Percentiles rank a stretch among this genome's conserved stretches.
Evolutionary conservation across 2,888 invertebrate species (phyloP).

Genomic region (Papilio gigon): DNA sequence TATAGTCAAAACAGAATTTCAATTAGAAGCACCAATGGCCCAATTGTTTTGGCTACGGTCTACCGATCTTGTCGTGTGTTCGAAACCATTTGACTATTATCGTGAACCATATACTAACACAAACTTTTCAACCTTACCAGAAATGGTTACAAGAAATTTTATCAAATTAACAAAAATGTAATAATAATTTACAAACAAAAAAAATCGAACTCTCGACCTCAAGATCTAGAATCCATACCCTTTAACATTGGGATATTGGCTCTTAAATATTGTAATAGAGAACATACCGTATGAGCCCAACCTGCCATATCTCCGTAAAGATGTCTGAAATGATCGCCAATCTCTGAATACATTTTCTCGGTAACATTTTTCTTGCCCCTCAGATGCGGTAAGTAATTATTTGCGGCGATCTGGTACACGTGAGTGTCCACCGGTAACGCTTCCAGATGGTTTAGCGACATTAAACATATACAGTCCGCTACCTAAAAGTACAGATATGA

Average conservation of each 20-base stretch:
- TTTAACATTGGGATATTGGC: not conserved
- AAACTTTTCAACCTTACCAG: no score
- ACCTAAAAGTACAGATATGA: constrained; percentile 89
- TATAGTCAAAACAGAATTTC: no score
- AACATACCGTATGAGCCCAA: constrained; percentile 95
- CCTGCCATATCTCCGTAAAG: constrained; percentile 94
- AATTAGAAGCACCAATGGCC: no score
- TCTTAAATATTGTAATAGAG: not conserved
- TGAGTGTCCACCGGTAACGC: constrained; percentile 98
- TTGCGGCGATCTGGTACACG: constrained; percentile 94
- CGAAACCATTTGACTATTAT: no score
- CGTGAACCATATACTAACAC: no score
- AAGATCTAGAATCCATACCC: not conserved
- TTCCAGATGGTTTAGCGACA: constrained; percentile 94
- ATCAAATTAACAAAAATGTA: no score
- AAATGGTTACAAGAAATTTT: no score
- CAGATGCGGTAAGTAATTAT: constrained; percentile 90
- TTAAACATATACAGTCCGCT: constrained; percentile 98
- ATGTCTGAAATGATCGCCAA: constrained; percentile 89
- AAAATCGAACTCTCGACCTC: no score
- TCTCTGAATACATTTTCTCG: constrained; percentile 91
- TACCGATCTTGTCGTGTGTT: no score
- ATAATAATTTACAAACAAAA: no score
- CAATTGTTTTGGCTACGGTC: no score
- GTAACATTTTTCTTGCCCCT: constrained; percentile 89